Evolutionary conservation across 1,140 invertebrate genomes (phyloP).

Genomic region (Drosophila eugracilis): DNA sequence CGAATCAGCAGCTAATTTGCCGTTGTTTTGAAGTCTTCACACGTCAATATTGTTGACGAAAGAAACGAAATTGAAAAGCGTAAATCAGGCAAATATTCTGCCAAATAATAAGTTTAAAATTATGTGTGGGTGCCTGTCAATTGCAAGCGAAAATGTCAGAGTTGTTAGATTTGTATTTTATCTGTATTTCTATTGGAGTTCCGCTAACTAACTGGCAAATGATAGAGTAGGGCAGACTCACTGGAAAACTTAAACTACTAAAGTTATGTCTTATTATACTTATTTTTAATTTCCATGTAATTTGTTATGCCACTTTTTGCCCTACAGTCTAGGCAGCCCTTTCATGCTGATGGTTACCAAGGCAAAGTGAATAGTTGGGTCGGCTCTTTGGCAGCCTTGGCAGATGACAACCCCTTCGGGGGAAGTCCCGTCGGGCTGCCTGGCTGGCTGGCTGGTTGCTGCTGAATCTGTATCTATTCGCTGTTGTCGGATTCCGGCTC

Average conservation of each 20-base stretch:
- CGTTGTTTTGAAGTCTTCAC: constrained; percentile 54
- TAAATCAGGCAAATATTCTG: background rate
- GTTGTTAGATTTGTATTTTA: too few species aligned
- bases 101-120: constrained; percentile 8
- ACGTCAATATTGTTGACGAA: constrained; percentile 35
- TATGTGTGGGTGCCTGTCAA: background rate
- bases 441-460: too few species aligned
- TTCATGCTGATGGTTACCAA: constrained; percentile 11
- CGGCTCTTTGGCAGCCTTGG: background rate
- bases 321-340: background rate
- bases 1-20: constrained; percentile 46
- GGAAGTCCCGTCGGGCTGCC: constrained; percentile 9
- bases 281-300: background rate
- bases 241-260: too few species aligned
- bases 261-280: too few species aligned
- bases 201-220: too few species aligned
- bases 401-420: background rate
- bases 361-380: constrained; percentile 17
- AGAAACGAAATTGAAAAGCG: constrained; percentile 13
- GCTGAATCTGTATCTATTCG: constrained; percentile 22
- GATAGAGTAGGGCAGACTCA: too few species aligned
- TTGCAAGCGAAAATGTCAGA: too few species aligned
- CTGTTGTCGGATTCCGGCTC: constrained; percentile 52
- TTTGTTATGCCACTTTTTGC: background rate
- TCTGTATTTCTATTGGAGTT: too few species aligned